Evolutionary conservation across 2,888 invertebrate species (phyloP).

Genomic region (Noctua janthe): DNA sequence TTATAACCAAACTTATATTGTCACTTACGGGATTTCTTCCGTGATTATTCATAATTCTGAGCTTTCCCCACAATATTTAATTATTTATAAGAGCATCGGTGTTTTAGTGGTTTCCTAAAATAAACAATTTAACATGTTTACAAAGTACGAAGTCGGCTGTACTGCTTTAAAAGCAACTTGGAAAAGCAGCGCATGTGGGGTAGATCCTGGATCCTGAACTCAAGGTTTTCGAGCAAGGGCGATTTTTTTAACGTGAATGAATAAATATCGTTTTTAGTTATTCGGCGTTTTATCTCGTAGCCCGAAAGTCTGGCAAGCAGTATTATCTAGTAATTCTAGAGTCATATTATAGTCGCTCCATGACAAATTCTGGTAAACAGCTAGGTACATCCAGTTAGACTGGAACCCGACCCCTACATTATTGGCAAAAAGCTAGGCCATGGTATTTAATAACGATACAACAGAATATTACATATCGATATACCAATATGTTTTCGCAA

Average conservation of each 20-base stretch:
- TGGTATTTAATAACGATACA: not conserved
- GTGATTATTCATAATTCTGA: too few relatives aligned
- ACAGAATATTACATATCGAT: not conserved
- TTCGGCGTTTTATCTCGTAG: not conserved
- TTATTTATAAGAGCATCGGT: too few relatives aligned
- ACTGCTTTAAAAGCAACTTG: not conserved
- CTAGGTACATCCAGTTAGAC: not conserved
- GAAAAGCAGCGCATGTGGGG: not conserved
- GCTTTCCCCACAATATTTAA: too few relatives aligned
- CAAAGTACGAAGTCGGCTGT: too few relatives aligned
- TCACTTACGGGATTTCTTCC: too few relatives aligned
- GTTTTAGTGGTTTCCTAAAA: not conserved
- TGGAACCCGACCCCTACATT: not conserved
- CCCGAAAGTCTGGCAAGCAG: not conserved
- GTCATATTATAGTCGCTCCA: not conserved
- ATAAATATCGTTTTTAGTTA: not conserved
- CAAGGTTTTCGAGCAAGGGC: not conserved
- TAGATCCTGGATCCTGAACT: not conserved
- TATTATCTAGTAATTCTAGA: not conserved
- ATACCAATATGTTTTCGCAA: not conserved
- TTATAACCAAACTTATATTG: too few relatives aligned
- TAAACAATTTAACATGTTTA: not conserved
- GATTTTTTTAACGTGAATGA: not conserved
- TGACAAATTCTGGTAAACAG: not conserved
- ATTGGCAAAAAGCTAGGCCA: not conserved